Evolutionary conservation across 1,140 invertebrate species (phyloP).

Genomic region (Himalopsyche phryganea): DNA sequence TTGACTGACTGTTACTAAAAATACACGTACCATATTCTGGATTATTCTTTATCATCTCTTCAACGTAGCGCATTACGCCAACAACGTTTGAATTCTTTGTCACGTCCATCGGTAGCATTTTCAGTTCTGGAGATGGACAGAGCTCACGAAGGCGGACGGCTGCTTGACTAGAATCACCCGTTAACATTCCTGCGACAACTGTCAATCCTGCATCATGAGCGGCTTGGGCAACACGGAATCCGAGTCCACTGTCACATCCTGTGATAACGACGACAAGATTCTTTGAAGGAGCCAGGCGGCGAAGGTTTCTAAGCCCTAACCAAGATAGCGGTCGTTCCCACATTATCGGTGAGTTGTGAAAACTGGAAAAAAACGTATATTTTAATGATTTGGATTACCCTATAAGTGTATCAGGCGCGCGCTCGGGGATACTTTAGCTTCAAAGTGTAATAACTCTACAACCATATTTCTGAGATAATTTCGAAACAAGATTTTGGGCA

Average conservation of each 20-base stretch:
- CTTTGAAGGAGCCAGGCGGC: too few species aligned
- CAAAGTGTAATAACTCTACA: too few species aligned
- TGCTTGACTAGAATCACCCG: constrained; percentile 46
- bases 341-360: too few species aligned
- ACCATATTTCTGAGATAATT: too few species aligned
- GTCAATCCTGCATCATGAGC: constrained; percentile 57
- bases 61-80: constrained; percentile 46
- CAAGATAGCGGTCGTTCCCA: too few species aligned
- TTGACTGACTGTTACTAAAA: too few species aligned
- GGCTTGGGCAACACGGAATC: constrained; percentile 66
- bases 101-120: constrained; percentile 63
- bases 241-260: constrained; percentile 82
- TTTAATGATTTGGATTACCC: too few species aligned
- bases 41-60: constrained; percentile 42
- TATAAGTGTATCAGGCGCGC: too few species aligned
- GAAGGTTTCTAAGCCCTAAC: too few species aligned
- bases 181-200: constrained; percentile 70
- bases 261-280: constrained; percentile 63
- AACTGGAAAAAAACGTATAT: too few species aligned
- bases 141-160: constrained; percentile 16
- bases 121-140: constrained; percentile 6
- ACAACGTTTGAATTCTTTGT: constrained; percentile 59
- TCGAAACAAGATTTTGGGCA: too few species aligned
- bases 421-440: too few species aligned
- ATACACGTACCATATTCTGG: constrained; percentile 55